These are phyloP conservation scores for Euwallacea fornicatus DNA, from an alignment of 1,140 invertebrate genomes.

Conservation along the genomic window DNA sequence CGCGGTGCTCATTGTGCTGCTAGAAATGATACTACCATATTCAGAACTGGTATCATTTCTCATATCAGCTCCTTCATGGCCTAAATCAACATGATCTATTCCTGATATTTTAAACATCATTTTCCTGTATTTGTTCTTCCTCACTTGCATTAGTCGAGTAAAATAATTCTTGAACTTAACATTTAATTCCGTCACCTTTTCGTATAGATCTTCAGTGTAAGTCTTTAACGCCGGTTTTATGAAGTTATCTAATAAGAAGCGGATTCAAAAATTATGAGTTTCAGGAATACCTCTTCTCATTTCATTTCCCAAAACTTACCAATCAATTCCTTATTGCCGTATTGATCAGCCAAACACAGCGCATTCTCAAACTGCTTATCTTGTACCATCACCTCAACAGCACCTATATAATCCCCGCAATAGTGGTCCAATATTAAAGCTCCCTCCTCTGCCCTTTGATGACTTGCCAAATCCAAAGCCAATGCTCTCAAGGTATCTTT, in stretches of 20 bases:
- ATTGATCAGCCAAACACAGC: constrained; percentile 32
- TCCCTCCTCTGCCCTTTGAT: constrained; percentile 32
- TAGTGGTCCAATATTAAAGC: constrained; percentile 39
- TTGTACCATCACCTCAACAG: constrained; percentile 27
- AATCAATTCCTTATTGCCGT: constrained; percentile 30
- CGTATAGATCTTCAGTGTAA: constrained; percentile 28
- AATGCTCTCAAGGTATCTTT: constrained; percentile 25
- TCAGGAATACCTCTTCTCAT: not conserved
- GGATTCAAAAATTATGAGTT: too few relatives aligned
- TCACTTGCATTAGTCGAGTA: constrained; percentile 28
- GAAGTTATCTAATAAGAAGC: constrained; percentile 9
- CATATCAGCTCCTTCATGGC: constrained; percentile 17
- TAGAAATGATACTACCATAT: constrained; percentile 37
- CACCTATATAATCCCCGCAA: constrained; percentile 29
- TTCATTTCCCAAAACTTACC: constrained; percentile 25
- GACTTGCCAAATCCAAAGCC: constrained; percentile 28
- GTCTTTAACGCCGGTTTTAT: constrained; percentile 29
- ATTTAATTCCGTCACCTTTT: constrained; percentile 30
- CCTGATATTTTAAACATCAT: constrained; percentile 14
- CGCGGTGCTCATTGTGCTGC: constrained; percentile 22
- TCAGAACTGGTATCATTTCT: constrained; percentile 40
- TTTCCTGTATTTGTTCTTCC: constrained; percentile 32
- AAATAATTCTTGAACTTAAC: constrained; percentile 26
- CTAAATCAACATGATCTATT: constrained; percentile 8
- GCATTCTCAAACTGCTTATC: constrained; percentile 36